These are phyloP conservation scores for Entomobrya proxima DNA, from an alignment of 2,888 invertebrate genomes.

Conservation along the genomic window DNA sequence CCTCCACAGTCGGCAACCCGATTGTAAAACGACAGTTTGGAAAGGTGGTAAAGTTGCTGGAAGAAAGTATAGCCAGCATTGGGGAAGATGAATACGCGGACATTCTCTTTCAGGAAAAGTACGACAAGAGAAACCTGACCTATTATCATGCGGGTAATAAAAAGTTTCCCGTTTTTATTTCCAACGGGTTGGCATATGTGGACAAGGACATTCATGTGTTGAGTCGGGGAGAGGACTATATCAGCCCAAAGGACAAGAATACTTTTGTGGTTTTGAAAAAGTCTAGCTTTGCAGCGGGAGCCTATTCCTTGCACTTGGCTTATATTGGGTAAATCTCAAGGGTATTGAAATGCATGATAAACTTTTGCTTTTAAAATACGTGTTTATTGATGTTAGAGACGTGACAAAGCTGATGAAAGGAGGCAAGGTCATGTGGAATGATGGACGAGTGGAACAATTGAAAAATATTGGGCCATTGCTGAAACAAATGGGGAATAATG, in stretches of 20 bases:
- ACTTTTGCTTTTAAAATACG: not conserved
- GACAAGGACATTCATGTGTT: conserved; percentile 15
- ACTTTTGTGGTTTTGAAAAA: conserved; percentile 49
- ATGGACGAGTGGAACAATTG: conserved; percentile 39
- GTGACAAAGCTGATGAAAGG: not conserved
- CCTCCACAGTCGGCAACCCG: conserved; percentile 13
- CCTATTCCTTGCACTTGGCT: conserved; percentile 40
- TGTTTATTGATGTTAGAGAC: not conserved
- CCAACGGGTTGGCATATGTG: conserved; percentile 10
- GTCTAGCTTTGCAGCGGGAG: not conserved
- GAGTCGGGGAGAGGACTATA: conserved; percentile 50
- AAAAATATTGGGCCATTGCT: not conserved
- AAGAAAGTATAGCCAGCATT: not conserved
- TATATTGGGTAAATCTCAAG: conserved; percentile 19
- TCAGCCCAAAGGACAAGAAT: conserved; percentile 23
- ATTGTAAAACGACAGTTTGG: conserved; percentile 18
- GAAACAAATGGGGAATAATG: conserved; percentile 18
- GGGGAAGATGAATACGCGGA: not conserved
- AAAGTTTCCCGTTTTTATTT: conserved; percentile 45
- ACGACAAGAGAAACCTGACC: conserved; percentile 42
- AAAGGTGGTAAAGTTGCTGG: conserved; percentile 21
- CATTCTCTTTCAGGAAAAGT: conserved; percentile 19
- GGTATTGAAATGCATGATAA: not conserved
- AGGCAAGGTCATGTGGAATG: conserved; percentile 27
- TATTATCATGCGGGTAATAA: conserved; percentile 36